Percentiles rank a stretch among this genome's conserved stretches.
Conservation (phyloP, 2,113 vertebrate genomes). For the Poeciliopsis occidentalis region DNA sequence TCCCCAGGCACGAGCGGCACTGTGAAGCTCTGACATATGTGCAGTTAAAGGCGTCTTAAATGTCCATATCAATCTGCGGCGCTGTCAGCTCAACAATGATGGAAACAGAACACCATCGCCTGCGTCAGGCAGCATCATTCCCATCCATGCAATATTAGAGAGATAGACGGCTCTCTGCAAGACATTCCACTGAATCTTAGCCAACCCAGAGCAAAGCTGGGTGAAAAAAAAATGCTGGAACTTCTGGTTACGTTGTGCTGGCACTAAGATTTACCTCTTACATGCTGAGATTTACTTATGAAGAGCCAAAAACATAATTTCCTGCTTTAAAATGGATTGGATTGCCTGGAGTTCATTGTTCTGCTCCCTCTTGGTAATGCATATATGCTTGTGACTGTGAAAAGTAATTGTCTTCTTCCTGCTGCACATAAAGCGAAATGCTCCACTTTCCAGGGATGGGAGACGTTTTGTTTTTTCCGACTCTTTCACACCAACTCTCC, state of each 20-base stretch:
- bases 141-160: slow-evolving; percentile 72
- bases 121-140: slow-evolving; percentile 47
- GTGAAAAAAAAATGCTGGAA: neutral
- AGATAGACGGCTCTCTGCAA: slow-evolving; percentile 65
- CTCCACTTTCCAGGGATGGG: slow-evolving; percentile 56
- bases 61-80: slow-evolving; percentile 79
- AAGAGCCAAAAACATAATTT: slow-evolving; percentile 51
- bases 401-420: slow-evolving; percentile 65
- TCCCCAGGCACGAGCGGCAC: slow-evolving; percentile 44
- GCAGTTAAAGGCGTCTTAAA: slow-evolving; percentile 76
- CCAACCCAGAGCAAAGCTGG: slow-evolving; percentile 7
- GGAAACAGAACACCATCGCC: slow-evolving; percentile 72
- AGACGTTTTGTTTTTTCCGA: slow-evolving; percentile 73
- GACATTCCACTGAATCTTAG: slow-evolving; percentile 55
- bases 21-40: slow-evolving; percentile 67
- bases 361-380: slow-evolving; percentile 45
- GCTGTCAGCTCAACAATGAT: slow-evolving; percentile 78
- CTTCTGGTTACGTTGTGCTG: slow-evolving; percentile 4
- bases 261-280: neutral
- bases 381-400: slow-evolving; percentile 54
- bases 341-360: slow-evolving; percentile 60
- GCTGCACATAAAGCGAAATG: slow-evolving; percentile 60
- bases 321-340: slow-evolving; percentile 50
- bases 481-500: slow-evolving; percentile 67
- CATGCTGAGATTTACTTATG: neutral